Base-by-base conservation (phyloP, 2,888 invertebrate species). In the Protodeltote pygarga region DNA sequence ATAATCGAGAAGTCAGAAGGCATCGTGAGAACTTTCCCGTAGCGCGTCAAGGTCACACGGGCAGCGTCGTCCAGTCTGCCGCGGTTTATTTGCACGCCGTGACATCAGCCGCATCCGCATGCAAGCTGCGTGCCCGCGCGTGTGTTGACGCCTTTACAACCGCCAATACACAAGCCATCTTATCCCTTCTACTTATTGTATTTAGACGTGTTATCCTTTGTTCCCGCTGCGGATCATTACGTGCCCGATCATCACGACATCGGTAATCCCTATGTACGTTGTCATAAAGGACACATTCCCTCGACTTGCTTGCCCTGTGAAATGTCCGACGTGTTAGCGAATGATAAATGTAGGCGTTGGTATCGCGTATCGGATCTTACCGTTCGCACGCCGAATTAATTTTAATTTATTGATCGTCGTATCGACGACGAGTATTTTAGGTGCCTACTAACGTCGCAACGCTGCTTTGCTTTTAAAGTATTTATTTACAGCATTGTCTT, bases 361-460 rank as follows among this genome's bases (percentile, higher is more conserved):
- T 91, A 92, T 92, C 92, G 87, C 84, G 82, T 87, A 92, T 92
- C 91, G 91, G 88, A 92, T 92, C 91, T 89, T 83, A 71, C 81
- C 90, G 91, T 91, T 92, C 90, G 92, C 91, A 89, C 89, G 89
- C 90, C 91, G 92, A 92, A 92, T 91, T 92, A 91, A 92, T 92
- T 91, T 92, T 91, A 91, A 92, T 91, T 92, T 92, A 92, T 92
- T 90, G 92, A 90, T 89, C 88, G 87, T 80, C 81, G 87, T 88
- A 90, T 88, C 87, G 88, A 85, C 85, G 82, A 80, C 68, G 85
- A 87, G 85, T 87, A 89, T 91, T 89, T 89, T 88, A 88, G 87
- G 77, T 89, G 84, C 88, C 87, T 87, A 85, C 87, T 80, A 83
- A 83, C 81, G 64, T 75, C 71, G 77, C 77, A 74, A 81, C 77